A percentile compares a stretch with the other conserved stretches of the same genome.
phyloP scores from a whole-genome alignment of 2,797 vertebrate species.

The Myoxocephalus aenaeus region DNA sequence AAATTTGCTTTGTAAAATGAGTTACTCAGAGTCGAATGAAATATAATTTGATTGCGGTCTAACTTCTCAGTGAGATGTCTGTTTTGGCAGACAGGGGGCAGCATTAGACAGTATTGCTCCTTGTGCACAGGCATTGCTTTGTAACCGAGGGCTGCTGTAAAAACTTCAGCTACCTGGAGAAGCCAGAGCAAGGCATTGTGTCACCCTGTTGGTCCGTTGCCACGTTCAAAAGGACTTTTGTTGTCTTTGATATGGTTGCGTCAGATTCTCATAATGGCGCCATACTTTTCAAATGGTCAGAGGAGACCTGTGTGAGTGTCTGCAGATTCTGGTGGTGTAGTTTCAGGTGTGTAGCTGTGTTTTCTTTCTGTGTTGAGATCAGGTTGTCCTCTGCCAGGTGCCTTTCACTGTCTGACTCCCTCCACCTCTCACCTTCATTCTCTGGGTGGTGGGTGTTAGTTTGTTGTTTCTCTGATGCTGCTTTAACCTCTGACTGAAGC shows the following conservation, averaged over 20 bases:
- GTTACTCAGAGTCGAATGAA: background rate
- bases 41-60: conserved; percentile 25
- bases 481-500: conserved; percentile 85
- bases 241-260: conserved; percentile 4
- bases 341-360: conserved; percentile 63
- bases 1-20: background rate
- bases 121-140: conserved; percentile 21
- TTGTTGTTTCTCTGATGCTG: conserved; percentile 87
- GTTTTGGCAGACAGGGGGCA: conserved; percentile 82
- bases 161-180: conserved; percentile 45
- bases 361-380: conserved; percentile 54
- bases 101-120: conserved; percentile 75
- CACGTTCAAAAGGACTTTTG: conserved; percentile 7
- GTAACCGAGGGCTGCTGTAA: conserved; percentile 31
- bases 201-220: background rate
- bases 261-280: conserved; percentile 5
- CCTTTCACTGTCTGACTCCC: conserved; percentile 59
- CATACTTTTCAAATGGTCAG: conserved; percentile 10
- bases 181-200: background rate
- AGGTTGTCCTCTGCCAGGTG: conserved; percentile 69
- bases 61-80: conserved; percentile 28
- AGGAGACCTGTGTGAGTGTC: conserved; percentile 5
- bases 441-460: conserved; percentile 81
- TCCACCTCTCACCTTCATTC: conserved; percentile 66
- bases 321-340: conserved; percentile 32